phyloP scores from a whole-genome alignment of 2,888 invertebrate species.

The Siphlonurus alternatus region DNA sequence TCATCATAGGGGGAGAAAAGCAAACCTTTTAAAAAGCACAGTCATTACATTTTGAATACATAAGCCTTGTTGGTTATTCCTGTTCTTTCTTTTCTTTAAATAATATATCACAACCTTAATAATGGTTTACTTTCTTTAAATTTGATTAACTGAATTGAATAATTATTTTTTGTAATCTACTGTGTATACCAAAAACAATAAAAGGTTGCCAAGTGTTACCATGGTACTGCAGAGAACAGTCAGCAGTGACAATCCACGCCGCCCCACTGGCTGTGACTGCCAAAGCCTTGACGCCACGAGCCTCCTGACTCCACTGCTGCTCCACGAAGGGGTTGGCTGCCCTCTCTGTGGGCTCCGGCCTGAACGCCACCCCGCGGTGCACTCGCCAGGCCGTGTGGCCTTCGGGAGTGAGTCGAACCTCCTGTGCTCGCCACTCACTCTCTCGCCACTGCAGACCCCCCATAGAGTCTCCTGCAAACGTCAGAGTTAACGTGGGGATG shows the following conservation, averaged over 20 bases:
- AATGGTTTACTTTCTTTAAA: too few relatives aligned
- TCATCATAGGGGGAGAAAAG: too few relatives aligned
- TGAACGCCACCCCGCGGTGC: not conserved
- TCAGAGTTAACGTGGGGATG: too few relatives aligned
- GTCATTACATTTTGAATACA: too few relatives aligned
- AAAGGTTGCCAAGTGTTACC: too few relatives aligned
- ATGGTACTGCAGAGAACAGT: constrained; percentile 1
- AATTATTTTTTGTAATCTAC: too few relatives aligned
- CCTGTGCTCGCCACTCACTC: constrained; percentile 1
- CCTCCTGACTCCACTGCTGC: not conserved
- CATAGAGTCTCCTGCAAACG: not conserved
- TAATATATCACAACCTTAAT: too few relatives aligned
- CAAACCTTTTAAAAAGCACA: too few relatives aligned
- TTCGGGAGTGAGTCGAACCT: not conserved
- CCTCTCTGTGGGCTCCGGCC: not conserved
- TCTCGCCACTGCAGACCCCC: not conserved
- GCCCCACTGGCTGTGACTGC: not conserved
- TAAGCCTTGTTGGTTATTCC: too few relatives aligned
- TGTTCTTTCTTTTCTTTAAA: too few relatives aligned
- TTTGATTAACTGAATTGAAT: too few relatives aligned
- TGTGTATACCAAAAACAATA: too few relatives aligned
- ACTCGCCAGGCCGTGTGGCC: not conserved
- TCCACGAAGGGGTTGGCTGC: not conserved
- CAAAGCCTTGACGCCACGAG: constrained; percentile 1
- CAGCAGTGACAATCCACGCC: not conserved